phyloP scores from a whole-genome alignment of 2,113 vertebrate species.

The Atherinomorus stipes region DNA sequence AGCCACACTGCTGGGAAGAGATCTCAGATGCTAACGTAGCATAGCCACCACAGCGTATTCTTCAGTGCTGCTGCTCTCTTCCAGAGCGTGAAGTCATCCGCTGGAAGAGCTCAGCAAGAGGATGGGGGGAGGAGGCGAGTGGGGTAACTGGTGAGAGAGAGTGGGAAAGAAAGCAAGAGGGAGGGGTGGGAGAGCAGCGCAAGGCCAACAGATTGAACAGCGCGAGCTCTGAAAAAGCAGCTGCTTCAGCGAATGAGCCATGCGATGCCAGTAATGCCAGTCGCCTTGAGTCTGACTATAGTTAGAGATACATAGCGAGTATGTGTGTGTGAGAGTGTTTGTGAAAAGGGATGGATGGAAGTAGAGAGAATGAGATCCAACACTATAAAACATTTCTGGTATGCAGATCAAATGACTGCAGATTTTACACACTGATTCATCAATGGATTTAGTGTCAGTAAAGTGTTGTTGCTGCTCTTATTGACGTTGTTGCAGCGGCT shows the following conservation, averaged over 20 bases:
- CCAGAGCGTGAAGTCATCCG: conserved; percentile 79
- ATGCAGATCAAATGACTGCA: conserved; percentile 2
- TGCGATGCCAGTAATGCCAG: conserved; percentile 93
- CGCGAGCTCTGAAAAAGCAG: conserved; percentile 91
- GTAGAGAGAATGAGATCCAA: conserved; percentile 39
- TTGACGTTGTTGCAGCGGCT: background rate
- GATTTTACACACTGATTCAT: conserved; percentile 36
- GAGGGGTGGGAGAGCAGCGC: conserved; percentile 58
- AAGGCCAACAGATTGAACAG: conserved; percentile 81
- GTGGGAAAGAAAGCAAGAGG: conserved; percentile 12
- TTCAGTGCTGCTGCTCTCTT: conserved; percentile 59
- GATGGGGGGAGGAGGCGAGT: conserved; percentile 27
- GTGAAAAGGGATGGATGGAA: conserved; percentile 16
- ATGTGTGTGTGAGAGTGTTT: background rate
- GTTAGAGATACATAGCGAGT: conserved; percentile 86
- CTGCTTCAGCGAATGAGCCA: conserved; percentile 89
- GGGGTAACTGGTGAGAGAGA: conserved; percentile 36
- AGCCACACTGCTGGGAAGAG: conserved; percentile 50
- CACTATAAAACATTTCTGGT: conserved; percentile 36
- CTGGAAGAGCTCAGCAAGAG: conserved; percentile 64
- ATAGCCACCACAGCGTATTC: conserved; percentile 39
- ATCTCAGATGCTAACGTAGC: conserved; percentile 64
- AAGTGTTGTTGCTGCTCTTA: background rate
- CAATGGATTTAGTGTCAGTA: conserved; percentile 6
- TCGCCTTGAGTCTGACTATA: conserved; percentile 90